Base-by-base conservation (phyloP, 2,797 vertebrate genomes). In the Gila robusta region DNA sequence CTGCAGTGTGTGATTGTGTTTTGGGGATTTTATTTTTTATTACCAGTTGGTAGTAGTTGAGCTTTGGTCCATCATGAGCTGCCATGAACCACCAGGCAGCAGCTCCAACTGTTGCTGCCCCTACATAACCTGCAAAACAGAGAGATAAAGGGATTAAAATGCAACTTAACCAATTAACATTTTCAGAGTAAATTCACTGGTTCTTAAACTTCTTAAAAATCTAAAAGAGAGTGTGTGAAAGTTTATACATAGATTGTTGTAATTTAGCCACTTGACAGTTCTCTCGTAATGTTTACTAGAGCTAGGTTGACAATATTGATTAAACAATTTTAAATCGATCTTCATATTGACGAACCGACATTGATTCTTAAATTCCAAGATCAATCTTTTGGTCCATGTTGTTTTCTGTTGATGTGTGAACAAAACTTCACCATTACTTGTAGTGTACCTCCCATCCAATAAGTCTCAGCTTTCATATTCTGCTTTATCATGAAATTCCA, bases 31-130 rank as follows among this genome's bases (percentile, higher is more conserved):
- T 10, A 39, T 59, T 23, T 73, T 78, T 28, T 66, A 90, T 86
- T 90, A 96, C 95, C 94, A 95, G 91, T 11, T 96, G 95, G 87
- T 94, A 94, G 90, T 90, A 96, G 87, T 92, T 93, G 19, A 96
- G 90, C 87, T 96, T 96, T 1, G 95, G 95, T 86, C 95, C 95
- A 28, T 95, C 94, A 2, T 95, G 94, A 9, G 95, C 95, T 0
- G 95, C 96, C 95, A 96, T 96, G 52, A 96, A 96, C 96, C 96
- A 96, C 96, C 96, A 96, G 77, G 96, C 96, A 32, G 95, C 96
- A n/a, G 95, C 96, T 54, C 95, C 94, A 0, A 96, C 94, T 2
- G 95, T 96, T 47, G 96, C 95, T n/a, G 94, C 95, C 52, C 95
- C 95, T 4, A 96, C 95, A 78, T 96, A 96, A 90, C 96, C 95